Conservation (phyloP, 2,888 invertebrate genomes). For the Ichneumoninae sp. region DNA sequence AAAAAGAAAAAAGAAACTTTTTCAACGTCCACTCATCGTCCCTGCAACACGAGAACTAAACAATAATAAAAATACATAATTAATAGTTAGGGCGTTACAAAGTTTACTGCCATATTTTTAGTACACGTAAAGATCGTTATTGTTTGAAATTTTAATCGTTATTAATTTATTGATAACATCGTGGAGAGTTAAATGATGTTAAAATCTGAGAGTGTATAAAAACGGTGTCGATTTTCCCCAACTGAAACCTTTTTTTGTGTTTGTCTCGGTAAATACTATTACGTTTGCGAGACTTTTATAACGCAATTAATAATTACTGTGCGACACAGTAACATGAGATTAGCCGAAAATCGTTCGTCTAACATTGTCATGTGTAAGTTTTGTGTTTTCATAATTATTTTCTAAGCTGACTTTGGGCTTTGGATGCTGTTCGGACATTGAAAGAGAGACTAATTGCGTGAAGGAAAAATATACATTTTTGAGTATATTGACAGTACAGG, state of each 20-base stretch:
- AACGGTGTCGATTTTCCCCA: background rate
- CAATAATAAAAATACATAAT: conserved; percentile 34
- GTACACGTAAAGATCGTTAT: conserved; percentile 67
- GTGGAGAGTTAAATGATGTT: conserved; percentile 42
- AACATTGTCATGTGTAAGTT: conserved; percentile 51
- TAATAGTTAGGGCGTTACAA: conserved; percentile 61
- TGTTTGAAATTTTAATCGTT: conserved; percentile 68
- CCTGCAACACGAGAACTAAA: conserved; percentile 18
- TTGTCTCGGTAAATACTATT: conserved; percentile 17
- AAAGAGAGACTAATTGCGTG: conserved; percentile 8
- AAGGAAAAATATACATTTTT: conserved; percentile 11
- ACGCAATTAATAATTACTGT: conserved; percentile 30
- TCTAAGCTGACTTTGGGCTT: conserved; percentile 38
- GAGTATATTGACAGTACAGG: conserved; percentile 8
- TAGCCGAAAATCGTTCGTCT: conserved; percentile 29
- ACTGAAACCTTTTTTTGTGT: background rate
- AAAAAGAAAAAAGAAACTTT: conserved; percentile 7
- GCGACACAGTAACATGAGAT: background rate
- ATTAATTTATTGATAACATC: conserved; percentile 68
- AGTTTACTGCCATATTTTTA: conserved; percentile 74
- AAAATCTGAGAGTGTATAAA: conserved; percentile 9
- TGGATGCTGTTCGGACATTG: conserved; percentile 8
- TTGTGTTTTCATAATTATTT: conserved; percentile 62
- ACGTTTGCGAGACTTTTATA: conserved; percentile 28
- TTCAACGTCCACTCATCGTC: conserved; percentile 28